These are phyloP conservation scores for Paracanthobrama guichenoti DNA, from an alignment of 2,113 vertebrate genomes.

Conservation along the genomic window DNA sequence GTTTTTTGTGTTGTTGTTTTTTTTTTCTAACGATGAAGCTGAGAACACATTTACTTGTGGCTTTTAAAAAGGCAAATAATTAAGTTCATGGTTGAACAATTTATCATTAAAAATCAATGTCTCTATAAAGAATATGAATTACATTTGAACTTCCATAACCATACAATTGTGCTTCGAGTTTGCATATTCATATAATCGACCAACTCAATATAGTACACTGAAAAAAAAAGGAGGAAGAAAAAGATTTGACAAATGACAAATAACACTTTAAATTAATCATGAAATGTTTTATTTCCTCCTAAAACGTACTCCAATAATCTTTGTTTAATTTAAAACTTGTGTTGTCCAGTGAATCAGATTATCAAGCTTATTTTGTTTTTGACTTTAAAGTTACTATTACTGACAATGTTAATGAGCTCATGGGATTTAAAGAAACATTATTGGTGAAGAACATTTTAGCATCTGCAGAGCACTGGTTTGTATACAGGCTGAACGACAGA, in stretches of 20 bases:
- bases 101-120: not conserved
- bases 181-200: not conserved
- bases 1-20: no score
- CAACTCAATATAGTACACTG: not conserved
- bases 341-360: not conserved
- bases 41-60: not conserved
- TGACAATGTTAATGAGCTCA: conserved; percentile 8
- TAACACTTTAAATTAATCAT: no score
- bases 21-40: not conserved
- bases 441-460: not conserved
- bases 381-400: not conserved
- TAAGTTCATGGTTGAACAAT: not conserved
- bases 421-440: not conserved
- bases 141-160: no score
- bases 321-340: no score
- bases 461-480: not conserved
- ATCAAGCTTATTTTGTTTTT: not conserved
- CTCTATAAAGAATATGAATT: not conserved
- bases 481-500: not conserved
- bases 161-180: not conserved
- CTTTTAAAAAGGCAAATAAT: not conserved
- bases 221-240: no score
- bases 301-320: no score
- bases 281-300: no score
- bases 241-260: no score